phyloP scores from a whole-genome alignment of 2,888 invertebrate species.

The Zelleria hepariella region DNA sequence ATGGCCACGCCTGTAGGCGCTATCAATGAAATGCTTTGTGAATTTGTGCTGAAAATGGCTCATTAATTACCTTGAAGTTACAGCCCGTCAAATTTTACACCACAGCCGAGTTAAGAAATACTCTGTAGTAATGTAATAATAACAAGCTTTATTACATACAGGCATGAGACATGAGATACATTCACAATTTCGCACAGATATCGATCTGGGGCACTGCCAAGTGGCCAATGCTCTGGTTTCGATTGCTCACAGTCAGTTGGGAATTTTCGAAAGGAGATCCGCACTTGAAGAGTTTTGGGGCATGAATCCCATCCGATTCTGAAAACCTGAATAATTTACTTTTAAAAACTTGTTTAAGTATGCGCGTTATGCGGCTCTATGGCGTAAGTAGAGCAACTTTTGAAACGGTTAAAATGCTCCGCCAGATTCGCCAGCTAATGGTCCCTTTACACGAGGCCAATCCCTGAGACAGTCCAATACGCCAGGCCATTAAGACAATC shows the following conservation, averaged over 20 bases:
- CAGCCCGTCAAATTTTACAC: background rate
- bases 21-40: no score
- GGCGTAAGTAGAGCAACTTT: background rate
- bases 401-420: background rate
- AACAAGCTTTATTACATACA: background rate
- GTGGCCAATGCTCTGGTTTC: background rate
- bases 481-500: no score
- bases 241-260: background rate
- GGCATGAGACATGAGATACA: background rate
- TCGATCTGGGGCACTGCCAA: background rate
- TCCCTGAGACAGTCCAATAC: no score
- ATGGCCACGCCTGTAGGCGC: no score
- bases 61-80: background rate
- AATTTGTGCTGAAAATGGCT: no score
- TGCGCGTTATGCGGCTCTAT: background rate
- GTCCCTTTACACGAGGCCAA: no score
- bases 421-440: background rate
- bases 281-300: background rate
- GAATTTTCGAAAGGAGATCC: no score
- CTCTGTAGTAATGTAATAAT: background rate
- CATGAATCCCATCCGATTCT: background rate
- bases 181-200: background rate
- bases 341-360: background rate
- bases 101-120: background rate
- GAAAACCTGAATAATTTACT: background rate